phyloP scores from a whole-genome alignment of 2,888 invertebrate genomes.

The Thymelicus lineola region DNA sequence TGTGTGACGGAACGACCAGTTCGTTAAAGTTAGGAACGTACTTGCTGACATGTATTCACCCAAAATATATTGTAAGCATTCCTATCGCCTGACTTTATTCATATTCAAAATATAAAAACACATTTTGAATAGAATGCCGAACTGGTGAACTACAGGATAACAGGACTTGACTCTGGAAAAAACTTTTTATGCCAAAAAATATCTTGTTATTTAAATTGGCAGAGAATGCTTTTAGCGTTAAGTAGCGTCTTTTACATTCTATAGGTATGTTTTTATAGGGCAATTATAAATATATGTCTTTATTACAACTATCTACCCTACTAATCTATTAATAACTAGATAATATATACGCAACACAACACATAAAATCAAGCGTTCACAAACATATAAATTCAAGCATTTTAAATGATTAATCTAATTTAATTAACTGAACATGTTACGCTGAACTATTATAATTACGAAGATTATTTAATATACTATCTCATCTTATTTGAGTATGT shows the following conservation, averaged over 20 bases:
- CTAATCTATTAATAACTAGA: too few relatives aligned
- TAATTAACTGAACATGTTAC: neutral
- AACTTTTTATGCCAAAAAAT: neutral
- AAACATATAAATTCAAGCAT: neutral
- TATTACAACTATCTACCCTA: too few relatives aligned
- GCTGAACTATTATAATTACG: conserved; percentile 16
- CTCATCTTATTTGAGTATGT: neutral
- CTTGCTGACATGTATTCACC: conserved; percentile 5
- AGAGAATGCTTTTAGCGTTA: too few relatives aligned
- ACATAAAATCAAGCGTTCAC: too few relatives aligned
- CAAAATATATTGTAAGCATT: conserved; percentile 9
- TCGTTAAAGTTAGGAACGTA: conserved; percentile 2
- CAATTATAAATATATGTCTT: too few relatives aligned
- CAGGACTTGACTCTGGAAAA: neutral
- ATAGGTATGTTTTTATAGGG: too few relatives aligned
- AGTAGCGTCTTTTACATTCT: too few relatives aligned
- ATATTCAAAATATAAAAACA: neutral
- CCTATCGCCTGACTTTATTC: neutral
- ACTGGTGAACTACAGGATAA: neutral
- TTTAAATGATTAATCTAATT: neutral
- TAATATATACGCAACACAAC: too few relatives aligned
- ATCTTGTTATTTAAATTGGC: too few relatives aligned
- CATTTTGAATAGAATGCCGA: neutral
- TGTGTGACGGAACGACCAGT: neutral
- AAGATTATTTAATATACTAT: neutral